Conservation (phyloP, 2,113 vertebrate genomes). For the Ancistrus triradiatus region DNA sequence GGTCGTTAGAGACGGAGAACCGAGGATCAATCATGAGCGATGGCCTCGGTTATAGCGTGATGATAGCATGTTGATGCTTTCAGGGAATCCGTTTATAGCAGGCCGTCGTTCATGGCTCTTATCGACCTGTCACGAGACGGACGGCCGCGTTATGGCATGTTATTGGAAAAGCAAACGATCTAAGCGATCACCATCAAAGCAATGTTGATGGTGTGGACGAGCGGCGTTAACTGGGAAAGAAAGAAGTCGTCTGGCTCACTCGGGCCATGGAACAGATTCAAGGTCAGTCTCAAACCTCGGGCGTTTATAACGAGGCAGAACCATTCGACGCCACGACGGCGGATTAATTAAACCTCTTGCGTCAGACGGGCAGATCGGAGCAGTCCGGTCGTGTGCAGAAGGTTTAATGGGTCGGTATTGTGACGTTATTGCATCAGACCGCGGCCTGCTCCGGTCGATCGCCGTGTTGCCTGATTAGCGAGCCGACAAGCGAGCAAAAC, state of each 20-base stretch:
- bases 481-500: conserved; percentile 6
- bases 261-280: not conserved
- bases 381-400: not conserved
- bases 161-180: conserved; percentile 15
- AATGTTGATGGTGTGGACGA: not conserved
- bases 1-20: not conserved
- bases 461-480: conserved; percentile 1
- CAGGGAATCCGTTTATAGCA: not conserved
- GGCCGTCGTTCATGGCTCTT: not conserved
- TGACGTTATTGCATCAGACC: conserved; percentile 11
- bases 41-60: not conserved
- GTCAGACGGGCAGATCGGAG: conserved; percentile 2
- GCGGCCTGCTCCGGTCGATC: not conserved
- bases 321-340: not conserved
- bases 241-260: not conserved
- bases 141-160: conserved; percentile 16
- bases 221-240: not conserved
- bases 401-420: conserved; percentile 7
- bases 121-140: conserved; percentile 5
- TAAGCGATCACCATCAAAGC: not conserved
- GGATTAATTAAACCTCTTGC: conserved; percentile 2
- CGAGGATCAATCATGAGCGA: not conserved
- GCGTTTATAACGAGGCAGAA: conserved; percentile 4
- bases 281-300: not conserved
- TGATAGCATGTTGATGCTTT: not conserved